These are phyloP conservation scores for Idaea straminata DNA, from an alignment of 2,888 invertebrate genomes.

Conservation along the genomic window DNA sequence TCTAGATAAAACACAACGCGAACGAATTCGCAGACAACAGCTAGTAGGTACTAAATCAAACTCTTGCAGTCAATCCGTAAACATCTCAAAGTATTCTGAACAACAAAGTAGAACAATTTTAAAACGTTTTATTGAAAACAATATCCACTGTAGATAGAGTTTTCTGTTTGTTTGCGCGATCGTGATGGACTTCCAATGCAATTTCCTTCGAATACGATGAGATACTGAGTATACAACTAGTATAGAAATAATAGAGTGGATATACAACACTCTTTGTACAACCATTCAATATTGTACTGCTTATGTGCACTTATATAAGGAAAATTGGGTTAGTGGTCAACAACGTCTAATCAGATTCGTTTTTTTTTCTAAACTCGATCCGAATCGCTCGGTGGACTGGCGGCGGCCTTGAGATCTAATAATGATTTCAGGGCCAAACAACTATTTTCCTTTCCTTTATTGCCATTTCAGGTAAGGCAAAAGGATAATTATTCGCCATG, in stretches of 20 bases:
- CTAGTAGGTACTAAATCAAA: neutral
- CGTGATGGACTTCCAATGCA: constrained; percentile 14
- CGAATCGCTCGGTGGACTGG: too few species aligned
- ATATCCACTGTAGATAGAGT: neutral
- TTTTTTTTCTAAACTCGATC: too few species aligned
- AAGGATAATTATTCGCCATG: too few species aligned
- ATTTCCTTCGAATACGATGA: constrained; percentile 11
- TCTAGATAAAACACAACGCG: neutral
- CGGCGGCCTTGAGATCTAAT: too few species aligned
- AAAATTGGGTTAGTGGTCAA: neutral
- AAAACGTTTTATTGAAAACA: neutral
- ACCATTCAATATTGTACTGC: neutral
- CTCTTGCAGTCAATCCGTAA: too few species aligned
- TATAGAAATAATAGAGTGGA: neutral
- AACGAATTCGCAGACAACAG: neutral
- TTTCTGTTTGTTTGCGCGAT: constrained; percentile 3
- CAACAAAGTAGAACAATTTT: neutral
- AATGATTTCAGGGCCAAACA: too few species aligned
- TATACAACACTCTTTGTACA: neutral
- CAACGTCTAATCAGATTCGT: too few species aligned
- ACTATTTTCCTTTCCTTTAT: too few species aligned
- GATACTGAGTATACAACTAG: neutral
- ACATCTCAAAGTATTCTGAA: neutral
- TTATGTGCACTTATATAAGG: neutral
- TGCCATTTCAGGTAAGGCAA: too few species aligned